Evolutionary conservation across 1,140 invertebrate genomes (phyloP).

Genomic region (Ceratina calcarata): DNA sequence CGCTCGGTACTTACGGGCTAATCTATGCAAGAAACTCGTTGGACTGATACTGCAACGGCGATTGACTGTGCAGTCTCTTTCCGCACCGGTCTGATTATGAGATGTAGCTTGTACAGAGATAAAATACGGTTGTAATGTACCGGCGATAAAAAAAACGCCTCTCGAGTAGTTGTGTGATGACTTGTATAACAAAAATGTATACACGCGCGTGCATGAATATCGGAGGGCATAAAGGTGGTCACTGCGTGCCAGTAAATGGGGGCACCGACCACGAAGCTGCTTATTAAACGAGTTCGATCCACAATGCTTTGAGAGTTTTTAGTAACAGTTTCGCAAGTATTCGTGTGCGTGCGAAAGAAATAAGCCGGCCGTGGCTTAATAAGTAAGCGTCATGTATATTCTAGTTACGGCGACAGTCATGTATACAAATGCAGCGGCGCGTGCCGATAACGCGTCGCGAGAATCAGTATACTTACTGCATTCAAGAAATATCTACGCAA

Average conservation of each 20-base stretch:
- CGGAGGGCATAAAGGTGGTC: neutral
- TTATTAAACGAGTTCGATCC: slow-evolving; percentile 21
- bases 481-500: slow-evolving; percentile 27
- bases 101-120: neutral
- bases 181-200: slow-evolving; percentile 4
- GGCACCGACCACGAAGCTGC: neutral
- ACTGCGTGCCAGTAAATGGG: slow-evolving; percentile 18
- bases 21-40: slow-evolving; percentile 9
- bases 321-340: slow-evolving; percentile 28
- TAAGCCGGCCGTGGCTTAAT: no score
- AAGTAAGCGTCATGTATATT: slow-evolving; percentile 4
- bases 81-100: slow-evolving; percentile 30
- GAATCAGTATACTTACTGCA: slow-evolving; percentile 2
- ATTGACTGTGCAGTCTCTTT: slow-evolving; percentile 4
- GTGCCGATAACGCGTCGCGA: slow-evolving; percentile 18
- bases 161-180: neutral
- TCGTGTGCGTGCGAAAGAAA: neutral
- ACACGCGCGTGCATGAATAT: neutral
- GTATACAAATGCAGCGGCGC: neutral
- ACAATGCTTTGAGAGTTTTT: neutral
- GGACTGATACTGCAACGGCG: slow-evolving; percentile 11
- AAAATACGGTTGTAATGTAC: neutral
- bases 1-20: neutral
- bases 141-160: slow-evolving; percentile 10
- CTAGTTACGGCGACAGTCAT: slow-evolving; percentile 16